Conservation (phyloP, 2,113 vertebrate species). For the Paralichthys olivaceus region DNA sequence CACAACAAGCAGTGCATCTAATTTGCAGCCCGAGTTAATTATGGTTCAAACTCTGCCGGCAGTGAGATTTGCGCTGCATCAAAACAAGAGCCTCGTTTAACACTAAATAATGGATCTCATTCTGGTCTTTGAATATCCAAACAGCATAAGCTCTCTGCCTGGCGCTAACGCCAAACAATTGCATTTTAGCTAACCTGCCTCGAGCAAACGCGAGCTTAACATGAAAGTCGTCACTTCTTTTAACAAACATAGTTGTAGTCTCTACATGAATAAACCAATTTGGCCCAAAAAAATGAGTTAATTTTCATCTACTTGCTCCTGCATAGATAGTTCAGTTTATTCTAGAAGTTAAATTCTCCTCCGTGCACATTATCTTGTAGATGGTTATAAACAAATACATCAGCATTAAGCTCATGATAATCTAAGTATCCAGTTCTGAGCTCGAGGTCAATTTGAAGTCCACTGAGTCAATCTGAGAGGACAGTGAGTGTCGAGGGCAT, state of each 20-base stretch:
- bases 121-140: slow-evolving; percentile 69
- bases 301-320: not conserved
- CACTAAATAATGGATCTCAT: slow-evolving; percentile 75
- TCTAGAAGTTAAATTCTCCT: slow-evolving; percentile 12
- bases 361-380: slow-evolving; percentile 23
- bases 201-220: slow-evolving; percentile 45
- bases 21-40: slow-evolving; percentile 81
- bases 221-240: slow-evolving; percentile 53
- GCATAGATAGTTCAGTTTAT: slow-evolving; percentile 9
- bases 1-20: slow-evolving; percentile 78
- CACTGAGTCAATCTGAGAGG: slow-evolving; percentile 56
- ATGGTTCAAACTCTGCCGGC: slow-evolving; percentile 76
- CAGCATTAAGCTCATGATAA: slow-evolving; percentile 35
- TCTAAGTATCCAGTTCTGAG: slow-evolving; percentile 41
- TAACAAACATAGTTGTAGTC: slow-evolving; percentile 34
- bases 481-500: slow-evolving; percentile 43
- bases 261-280: slow-evolving; percentile 37
- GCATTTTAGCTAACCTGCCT: slow-evolving; percentile 46
- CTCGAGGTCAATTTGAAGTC: slow-evolving; percentile 68
- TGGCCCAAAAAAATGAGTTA: slow-evolving; percentile 25
- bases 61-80: slow-evolving; percentile 77
- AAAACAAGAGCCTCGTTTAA: slow-evolving; percentile 78
- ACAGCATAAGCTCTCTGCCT: slow-evolving; percentile 47
- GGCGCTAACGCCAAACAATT: slow-evolving; percentile 46
- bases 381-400: slow-evolving; percentile 18